These are phyloP conservation scores for Vanessa cardui DNA, from an alignment of 2,888 invertebrate genomes.

Conservation along the genomic window DNA sequence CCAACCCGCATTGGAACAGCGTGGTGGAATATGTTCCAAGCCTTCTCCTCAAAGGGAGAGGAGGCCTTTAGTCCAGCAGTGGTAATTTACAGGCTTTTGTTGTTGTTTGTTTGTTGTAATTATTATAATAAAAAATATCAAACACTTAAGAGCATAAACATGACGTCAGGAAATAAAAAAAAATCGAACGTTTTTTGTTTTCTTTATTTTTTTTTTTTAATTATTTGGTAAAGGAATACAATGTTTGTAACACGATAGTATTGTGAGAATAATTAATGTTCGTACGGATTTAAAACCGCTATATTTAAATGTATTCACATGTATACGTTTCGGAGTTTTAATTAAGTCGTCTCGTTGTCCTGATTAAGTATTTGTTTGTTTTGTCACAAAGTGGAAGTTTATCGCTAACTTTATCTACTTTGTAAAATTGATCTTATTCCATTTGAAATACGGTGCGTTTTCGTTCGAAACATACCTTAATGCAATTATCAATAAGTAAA, in stretches of 20 bases:
- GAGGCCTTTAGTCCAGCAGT: no score
- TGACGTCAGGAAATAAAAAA: no score
- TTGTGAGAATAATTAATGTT: constrained; percentile 16
- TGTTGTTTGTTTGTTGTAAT: no score
- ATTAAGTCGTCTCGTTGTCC: constrained; percentile 67
- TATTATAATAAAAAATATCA: no score
- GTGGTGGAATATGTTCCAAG: no score
- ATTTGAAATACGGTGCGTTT: neutral
- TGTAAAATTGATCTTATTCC: constrained; percentile 4
- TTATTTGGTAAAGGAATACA: no score
- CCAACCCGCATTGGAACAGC: no score
- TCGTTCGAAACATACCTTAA: neutral
- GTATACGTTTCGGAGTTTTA: constrained; percentile 58
- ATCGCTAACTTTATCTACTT: constrained; percentile 22
- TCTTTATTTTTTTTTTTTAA: constrained; percentile 5
- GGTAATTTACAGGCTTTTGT: no score
- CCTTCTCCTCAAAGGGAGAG: no score
- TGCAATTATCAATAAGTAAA: constrained; percentile 39
- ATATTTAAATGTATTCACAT: constrained; percentile 56
- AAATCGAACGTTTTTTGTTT: neutral
- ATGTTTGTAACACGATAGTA: neutral
- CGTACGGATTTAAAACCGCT: constrained; percentile 36
- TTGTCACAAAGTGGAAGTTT: constrained; percentile 51
- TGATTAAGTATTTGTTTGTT: constrained; percentile 60
- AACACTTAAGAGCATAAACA: no score